Evolutionary conservation across 2,113 vertebrate species (phyloP), one percentile per base, ranked within the genome.

Genomic region (Varanus komodoensis): DNA sequence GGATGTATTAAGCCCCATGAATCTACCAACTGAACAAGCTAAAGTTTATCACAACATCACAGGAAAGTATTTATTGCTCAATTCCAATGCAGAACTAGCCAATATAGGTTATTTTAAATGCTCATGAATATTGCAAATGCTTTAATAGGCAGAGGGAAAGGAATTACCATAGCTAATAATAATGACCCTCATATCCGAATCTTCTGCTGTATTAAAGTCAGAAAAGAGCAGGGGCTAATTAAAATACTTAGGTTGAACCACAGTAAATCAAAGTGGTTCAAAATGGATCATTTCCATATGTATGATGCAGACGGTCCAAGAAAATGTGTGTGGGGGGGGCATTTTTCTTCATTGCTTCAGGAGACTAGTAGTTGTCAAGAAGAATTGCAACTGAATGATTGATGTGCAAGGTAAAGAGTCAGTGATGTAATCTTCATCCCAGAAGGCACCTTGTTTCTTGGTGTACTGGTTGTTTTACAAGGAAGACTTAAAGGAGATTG

Each of bases 321-420:
- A 69, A 85, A 84, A 88, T 87, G 64, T 14, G 86, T 44, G 38
- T 44, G 38, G 1, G 64, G 27, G 86, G 90, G 80, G 90, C 38
- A 69, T 9, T 95, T 93, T 94, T 82, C 74, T 69, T 9, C 44
- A 0, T 88, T 90, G 89, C 94, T 95, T 92, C 92, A 90, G 91
- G 92, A 91, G 57, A 89, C 90, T 91, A 69, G 87, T 84, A 54
- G 82, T 80, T 96, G 92, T 95, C 94, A 91, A 78, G 79, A 80
- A 93, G 93, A 95, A 87, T 74, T 89, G 94, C 92, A 94, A 79
- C 87, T 87, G 88, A 93, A 91, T 92, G 96, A 97, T 96, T 96
- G 96, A 97, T 97, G 95, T 91, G 92, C 92, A 90, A 95, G 89
- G 95, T 96, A 96, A 96, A 96, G 95, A 95, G 95, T 88, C 95